Evolutionary conservation across 2,888 invertebrate species (phyloP), one percentile per base, ranked within the genome.

Genomic region (Trichacis sp.): DNA sequence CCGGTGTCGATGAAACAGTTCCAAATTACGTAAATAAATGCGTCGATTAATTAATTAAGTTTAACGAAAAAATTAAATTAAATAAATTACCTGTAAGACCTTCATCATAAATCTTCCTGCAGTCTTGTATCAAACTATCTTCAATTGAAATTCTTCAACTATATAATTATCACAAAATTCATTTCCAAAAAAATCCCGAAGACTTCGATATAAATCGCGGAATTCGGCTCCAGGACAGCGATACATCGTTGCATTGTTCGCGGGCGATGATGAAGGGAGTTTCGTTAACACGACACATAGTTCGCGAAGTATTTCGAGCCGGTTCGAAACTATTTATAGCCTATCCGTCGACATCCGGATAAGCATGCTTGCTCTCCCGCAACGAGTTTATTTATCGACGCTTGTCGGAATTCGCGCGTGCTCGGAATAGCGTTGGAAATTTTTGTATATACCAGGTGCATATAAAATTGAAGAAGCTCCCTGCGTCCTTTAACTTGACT

Each of bases 301-400:
- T 79, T 79, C 63, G 68, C 57, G 66, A 73, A 74, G 74, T 71
- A 73, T 61, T 71, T 66, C 54, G 66, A 69, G 78, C 78, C 79
- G 77, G 77, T 79, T 73, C 45, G 47, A 63, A 80, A 80, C 76
- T 79, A 80, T 79, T 77, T 76, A 33, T 33, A 65, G 69, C 69
- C 55, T 71, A 71, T 67, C 63, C 63, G 55, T 60, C 63, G 56
- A 56, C 58, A 66, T 67, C 63, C 53, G 46, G 60, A 56, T 63
- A 60, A 67, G 49, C 54, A 42, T 47, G 48, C 54, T 55, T 58
- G 55, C 51, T 56, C 36, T 43, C 42, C 40, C 38, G 33, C 55
- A 43, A 33, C 53, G 36, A 24, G 46, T 49, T 61, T 58, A 58
- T 65, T 65, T 53, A 54, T 53, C 14, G 17, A 51, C 17, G 6